Base-by-base conservation (phyloP, 2,797 vertebrate genomes). In the Phrynocephalus forsythii region DNA sequence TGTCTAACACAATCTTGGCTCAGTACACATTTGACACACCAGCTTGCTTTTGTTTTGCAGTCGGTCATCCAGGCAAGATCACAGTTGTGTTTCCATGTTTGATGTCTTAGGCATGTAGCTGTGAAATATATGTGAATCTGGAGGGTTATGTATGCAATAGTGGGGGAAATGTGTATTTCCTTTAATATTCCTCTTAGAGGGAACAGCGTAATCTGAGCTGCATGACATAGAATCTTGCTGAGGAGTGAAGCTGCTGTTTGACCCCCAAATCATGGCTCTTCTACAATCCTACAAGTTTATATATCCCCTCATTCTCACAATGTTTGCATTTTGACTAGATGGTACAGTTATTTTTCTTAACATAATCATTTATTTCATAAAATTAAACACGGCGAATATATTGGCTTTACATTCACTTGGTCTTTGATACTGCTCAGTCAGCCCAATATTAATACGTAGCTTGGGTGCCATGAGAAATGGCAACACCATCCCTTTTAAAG, bases 391-490 rank as follows among this genome's bases (percentile, higher is more conserved):
- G 68, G 10, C n/a, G 89, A 86, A 48, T 71, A 30, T 67, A 30
- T 67, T 79, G 6, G 8, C 1, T 87, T 90, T 68, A 92, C 87
- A 72, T 90, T 90, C 71, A 82, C 6, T 75, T 48, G 1, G 24
- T 10, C 18, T 75, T 63, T 38, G 67, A 76, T 67, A 2, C 7
- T 87, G 88, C 69, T 67, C 87, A 60, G 30, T 82, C 87, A 91
- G 44, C 88, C 68, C 88, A 84, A 48, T 0, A 0, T 89, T 83
- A 67, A 80, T 72, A 88, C 78, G 24, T 84, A 84, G 83, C 88
- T 82, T 76, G 18, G 80, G 86, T 73, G 87, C 38, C 82, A 82
- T 28, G 5, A 90, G 66, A 66, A 75, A 87, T 86, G 7, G n/a
- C 73, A 88, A 84, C 30, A n/a, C 30, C 72, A 69, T 8, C 1